A percentile compares a stretch with the other conserved stretches of the same genome.
phyloP scores from a whole-genome alignment of 2,888 invertebrate genomes.

The Polia nebulosa region DNA sequence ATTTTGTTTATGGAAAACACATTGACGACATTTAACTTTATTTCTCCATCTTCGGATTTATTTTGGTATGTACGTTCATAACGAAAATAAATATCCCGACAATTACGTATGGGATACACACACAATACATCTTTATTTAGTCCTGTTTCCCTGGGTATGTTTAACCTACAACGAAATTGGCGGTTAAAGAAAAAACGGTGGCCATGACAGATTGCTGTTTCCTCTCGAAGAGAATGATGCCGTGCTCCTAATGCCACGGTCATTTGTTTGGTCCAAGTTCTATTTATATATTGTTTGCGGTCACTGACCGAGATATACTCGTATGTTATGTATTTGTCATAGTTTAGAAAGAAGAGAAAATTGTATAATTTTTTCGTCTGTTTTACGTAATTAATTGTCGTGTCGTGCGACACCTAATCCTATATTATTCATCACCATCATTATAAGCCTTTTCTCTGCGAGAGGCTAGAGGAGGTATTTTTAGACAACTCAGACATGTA shows the following conservation, averaged over 20 bases:
- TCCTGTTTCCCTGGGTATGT: not conserved
- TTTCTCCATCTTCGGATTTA: not conserved
- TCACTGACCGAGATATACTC: constrained; percentile 12
- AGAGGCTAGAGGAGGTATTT: too few relatives aligned
- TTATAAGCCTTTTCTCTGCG: too few relatives aligned
- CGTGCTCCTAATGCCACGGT: constrained; percentile 40
- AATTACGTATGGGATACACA: constrained; percentile 9
- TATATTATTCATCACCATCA: too few relatives aligned
- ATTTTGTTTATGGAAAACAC: not conserved
- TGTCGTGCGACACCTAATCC: not conserved
- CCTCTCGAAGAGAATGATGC: constrained; percentile 48
- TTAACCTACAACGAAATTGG: constrained; percentile 25
- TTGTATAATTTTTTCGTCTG: not conserved
- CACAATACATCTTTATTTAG: constrained; percentile 15
- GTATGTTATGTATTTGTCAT: constrained; percentile 20
- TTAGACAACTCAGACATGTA: too few relatives aligned
- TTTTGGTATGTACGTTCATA: not conserved
- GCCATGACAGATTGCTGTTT: constrained; percentile 54
- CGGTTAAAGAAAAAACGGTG: constrained; percentile 38
- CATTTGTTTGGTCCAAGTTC: constrained; percentile 50
- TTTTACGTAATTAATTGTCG: not conserved
- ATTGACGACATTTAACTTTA: not conserved
- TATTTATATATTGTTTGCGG: constrained; percentile 44
- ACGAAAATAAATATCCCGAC: constrained; percentile 30
- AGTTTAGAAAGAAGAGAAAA: not conserved